Evolutionary conservation across 2,888 invertebrate species (phyloP).

Genomic region (Ceraclea dissimilis): DNA sequence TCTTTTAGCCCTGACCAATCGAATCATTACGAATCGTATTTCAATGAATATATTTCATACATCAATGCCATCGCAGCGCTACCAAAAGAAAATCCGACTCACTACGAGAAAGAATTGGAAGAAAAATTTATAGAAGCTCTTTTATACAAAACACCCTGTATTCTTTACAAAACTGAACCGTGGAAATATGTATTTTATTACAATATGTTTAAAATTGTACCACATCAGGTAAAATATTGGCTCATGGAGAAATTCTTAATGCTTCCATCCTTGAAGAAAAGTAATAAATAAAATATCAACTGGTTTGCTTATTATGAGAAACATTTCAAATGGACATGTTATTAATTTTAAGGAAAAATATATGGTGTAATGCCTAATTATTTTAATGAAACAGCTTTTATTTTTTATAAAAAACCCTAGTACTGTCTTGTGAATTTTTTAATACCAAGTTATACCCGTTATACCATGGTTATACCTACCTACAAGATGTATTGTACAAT

Average conservation of each 20-base stretch:
- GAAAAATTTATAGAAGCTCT: conserved; percentile 56
- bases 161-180: conserved; percentile 61
- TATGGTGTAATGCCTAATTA: background rate
- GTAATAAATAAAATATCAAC: too few relatives aligned
- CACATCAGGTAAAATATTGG: conserved; percentile 50
- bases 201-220: conserved; percentile 53
- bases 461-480: too few relatives aligned
- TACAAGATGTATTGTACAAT: too few relatives aligned
- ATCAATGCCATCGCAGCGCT: conserved; percentile 42
- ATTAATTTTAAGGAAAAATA: background rate
- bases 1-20: conserved; percentile 56
- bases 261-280: background rate
- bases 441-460: too few relatives aligned
- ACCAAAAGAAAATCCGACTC: conserved; percentile 36
- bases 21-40: conserved; percentile 58
- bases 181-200: conserved; percentile 61
- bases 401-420: too few relatives aligned
- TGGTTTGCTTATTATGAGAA: too few relatives aligned
- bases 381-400: too few relatives aligned
- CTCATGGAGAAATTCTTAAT: conserved; percentile 54
- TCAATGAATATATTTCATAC: conserved; percentile 54
- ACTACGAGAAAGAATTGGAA: conserved; percentile 50
- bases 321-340: too few relatives aligned
- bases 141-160: conserved; percentile 49
- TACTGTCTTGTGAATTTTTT: too few relatives aligned